Conservation (phyloP, 2,113 vertebrate genomes). For the Leptosomus discolor region DNA sequence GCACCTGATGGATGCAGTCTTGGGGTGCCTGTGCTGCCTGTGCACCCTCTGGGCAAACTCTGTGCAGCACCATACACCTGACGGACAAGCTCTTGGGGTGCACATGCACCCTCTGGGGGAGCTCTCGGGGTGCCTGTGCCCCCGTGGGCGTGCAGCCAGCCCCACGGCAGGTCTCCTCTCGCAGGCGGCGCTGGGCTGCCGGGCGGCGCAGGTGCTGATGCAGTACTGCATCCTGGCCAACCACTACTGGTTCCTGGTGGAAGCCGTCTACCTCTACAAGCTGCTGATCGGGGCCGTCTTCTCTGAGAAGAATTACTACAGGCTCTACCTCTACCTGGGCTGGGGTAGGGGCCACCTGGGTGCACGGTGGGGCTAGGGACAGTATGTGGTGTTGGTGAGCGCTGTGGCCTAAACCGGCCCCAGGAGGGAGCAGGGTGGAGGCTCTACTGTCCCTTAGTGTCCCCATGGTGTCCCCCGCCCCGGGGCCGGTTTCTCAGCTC, state of each 20-base stretch:
- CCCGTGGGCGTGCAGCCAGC: rapidly evolving
- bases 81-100: not conserved
- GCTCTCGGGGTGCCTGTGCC: not conserved
- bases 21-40: not conserved
- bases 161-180: not conserved
- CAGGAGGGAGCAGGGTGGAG: rapidly evolving
- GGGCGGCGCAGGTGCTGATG: conserved; percentile 80
- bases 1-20: rapidly evolving
- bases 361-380: rapidly evolving
- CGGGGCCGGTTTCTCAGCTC: not conserved
- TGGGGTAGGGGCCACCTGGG: conserved; percentile 75
- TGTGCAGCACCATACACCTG: not conserved
- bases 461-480: rapidly evolving
- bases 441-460: not conserved
- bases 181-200: conserved; percentile 80
- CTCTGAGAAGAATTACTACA: conserved; percentile 79
- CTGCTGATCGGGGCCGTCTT: conserved; percentile 82
- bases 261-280: conserved; percentile 82
- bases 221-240: conserved; percentile 86
- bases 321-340: conserved; percentile 81
- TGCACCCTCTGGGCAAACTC: rapidly evolving
- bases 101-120: not conserved
- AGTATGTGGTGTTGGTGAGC: rapidly evolving
- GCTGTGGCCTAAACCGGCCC: rapidly evolving
- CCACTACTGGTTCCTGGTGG: conserved; percentile 87